A percentile compares a stretch with the other conserved stretches of the same genome.
These are phyloP conservation scores for Euzetes globulus DNA, from an alignment of 2,888 invertebrate genomes.

Conservation along the genomic window DNA sequence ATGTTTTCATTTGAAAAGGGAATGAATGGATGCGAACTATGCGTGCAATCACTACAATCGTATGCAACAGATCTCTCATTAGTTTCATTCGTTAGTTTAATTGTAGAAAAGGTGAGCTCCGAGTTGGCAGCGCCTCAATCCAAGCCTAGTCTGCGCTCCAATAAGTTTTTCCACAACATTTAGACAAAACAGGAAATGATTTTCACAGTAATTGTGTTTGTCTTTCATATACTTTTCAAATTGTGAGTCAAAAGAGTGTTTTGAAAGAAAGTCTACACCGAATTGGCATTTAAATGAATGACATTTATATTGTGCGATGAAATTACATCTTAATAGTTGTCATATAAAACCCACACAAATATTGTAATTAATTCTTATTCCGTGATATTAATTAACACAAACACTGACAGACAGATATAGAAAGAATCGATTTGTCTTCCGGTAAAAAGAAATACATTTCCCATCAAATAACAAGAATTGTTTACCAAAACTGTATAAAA, in stretches of 20 bases:
- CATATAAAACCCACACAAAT: not conserved
- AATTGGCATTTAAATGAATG: not conserved
- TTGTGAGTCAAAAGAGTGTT: not conserved
- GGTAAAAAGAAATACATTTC: no score
- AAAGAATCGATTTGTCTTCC: no score
- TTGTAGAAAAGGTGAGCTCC: not conserved
- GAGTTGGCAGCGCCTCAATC: not conserved
- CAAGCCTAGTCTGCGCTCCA: not conserved
- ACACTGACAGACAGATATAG: no score
- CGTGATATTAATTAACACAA: not conserved
- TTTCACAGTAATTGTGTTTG: not conserved
- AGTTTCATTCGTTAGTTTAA: not conserved
- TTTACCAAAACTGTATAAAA: no score
- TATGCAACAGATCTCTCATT: slow-evolving; percentile 17
- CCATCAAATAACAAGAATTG: no score
- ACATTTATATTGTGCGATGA: not conserved
- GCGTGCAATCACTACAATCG: not conserved
- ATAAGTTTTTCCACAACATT: not conserved
- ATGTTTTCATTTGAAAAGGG: not conserved
- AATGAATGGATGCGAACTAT: not conserved
- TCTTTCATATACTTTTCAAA: not conserved
- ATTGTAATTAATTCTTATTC: not conserved
- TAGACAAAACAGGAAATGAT: slow-evolving; percentile 14
- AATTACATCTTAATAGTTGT: not conserved
- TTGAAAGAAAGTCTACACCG: not conserved